phyloP scores from a whole-genome alignment of 2,888 invertebrate species.

The Temnothorax rugatulus region DNA sequence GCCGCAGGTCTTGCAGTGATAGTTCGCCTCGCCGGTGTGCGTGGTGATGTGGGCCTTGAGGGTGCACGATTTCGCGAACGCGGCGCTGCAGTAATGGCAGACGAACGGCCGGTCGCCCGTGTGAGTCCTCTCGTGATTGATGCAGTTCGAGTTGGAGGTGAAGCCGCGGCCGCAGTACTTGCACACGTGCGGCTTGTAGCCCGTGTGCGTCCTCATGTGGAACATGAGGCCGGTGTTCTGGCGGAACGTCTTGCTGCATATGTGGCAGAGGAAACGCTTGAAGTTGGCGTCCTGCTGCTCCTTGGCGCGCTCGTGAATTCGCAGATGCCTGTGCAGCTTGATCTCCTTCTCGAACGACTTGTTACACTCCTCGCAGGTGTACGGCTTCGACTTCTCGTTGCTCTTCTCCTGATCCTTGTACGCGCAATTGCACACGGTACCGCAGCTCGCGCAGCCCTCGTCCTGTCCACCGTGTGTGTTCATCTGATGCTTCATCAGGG shows the following conservation, averaged over 20 bases:
- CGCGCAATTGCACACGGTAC: slow-evolving; percentile 67
- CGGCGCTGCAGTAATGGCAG: slow-evolving; percentile 83
- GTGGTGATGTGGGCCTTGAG: slow-evolving; percentile 83
- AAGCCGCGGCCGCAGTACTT: slow-evolving; percentile 83
- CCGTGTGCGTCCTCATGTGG: slow-evolving; percentile 83
- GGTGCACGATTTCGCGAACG: slow-evolving; percentile 83
- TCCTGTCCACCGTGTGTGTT: slow-evolving; percentile 71
- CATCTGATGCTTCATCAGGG: slow-evolving; percentile 77
- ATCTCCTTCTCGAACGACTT: slow-evolving; percentile 80
- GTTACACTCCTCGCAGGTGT: slow-evolving; percentile 77
- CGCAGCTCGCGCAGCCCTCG: slow-evolving; percentile 57
- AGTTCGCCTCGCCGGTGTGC: slow-evolving; percentile 84
- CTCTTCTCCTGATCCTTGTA: slow-evolving; percentile 60
- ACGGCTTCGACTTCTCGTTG: slow-evolving; percentile 70
- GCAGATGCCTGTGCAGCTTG: slow-evolving; percentile 78
- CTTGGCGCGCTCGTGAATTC: slow-evolving; percentile 77
- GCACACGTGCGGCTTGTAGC: slow-evolving; percentile 83
- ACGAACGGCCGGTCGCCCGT: slow-evolving; percentile 83
- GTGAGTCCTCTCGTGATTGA: slow-evolving; percentile 83
- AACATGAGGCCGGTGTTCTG: slow-evolving; percentile 83
- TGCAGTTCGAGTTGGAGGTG: slow-evolving; percentile 83
- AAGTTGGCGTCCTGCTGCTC: slow-evolving; percentile 81
- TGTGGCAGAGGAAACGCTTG: slow-evolving; percentile 82
- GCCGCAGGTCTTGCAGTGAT: slow-evolving; percentile 84
- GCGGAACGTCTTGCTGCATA: slow-evolving; percentile 83